Base-by-base conservation (phyloP, 1,140 invertebrate species). In the Branchinecta lynchi region DNA sequence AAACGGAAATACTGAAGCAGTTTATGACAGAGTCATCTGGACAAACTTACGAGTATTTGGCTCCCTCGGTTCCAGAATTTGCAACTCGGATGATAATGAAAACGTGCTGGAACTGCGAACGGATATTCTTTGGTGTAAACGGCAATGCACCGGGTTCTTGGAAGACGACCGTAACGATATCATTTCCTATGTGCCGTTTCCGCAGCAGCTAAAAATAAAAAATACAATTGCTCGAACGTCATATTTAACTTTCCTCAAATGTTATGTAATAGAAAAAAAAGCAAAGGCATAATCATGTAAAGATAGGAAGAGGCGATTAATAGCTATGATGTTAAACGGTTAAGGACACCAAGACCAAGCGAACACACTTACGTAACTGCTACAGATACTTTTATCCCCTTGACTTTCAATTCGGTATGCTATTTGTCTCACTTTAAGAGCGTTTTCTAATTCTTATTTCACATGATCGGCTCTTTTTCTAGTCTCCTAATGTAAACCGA, bases 31-130 rank as follows among this genome's bases (percentile, higher is more conserved):
- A 32, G 32, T 32, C 32, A 5, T 32, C 32, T 32, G 32, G 45
- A 65, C 70, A 67, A 17, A 69, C 74, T 76, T 78, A 86, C 84
- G 81, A 84, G 80, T 95, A 96, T 74, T 87, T 86, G 1, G 89
- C 90, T 75, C 89, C 89, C 69, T 95, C 92, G 8, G 92, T 86
- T 77, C 92, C 94, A 10, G 93, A 92, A 81, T 95, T 92, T 66
- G 90, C 84, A 7, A 86, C 92, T 74, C 86, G 82, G 1, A 98
- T 89, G 66, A 98, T 85, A 73, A 98, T 91, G 78, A 98, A 98
- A n/a, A 98, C 94, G 78, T 97, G 94, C 78, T 97, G 93, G 79
- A 96, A 97, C 77, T 97, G 93, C 20, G 92, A 96, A 69, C 93
- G 84, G 74, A 97, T 95, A 75, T 89, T 89, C 72, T 89, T 87